phyloP scores from a whole-genome alignment of 2,113 vertebrate species.

The Xerus inauris region DNA sequence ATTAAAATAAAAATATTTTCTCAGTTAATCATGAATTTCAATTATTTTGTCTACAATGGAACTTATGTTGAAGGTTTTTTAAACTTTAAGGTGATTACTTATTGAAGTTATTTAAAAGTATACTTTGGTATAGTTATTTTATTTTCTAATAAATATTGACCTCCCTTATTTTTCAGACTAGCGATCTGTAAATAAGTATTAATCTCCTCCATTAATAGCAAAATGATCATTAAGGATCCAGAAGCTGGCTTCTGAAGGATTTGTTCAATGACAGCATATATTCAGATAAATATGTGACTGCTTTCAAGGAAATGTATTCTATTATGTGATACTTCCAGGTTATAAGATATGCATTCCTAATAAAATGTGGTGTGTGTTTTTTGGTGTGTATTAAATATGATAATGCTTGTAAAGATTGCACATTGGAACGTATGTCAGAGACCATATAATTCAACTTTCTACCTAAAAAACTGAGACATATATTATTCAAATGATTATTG shows the following conservation, averaged over 20 bases:
- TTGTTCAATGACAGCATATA: background rate
- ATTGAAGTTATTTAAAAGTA: constrained; percentile 54
- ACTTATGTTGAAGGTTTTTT: constrained; percentile 19
- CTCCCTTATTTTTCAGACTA: constrained; percentile 57
- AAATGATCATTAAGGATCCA: constrained; percentile 61
- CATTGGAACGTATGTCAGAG: background rate
- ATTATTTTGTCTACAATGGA: constrained; percentile 35
- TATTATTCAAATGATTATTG: background rate
- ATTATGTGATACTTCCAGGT: background rate
- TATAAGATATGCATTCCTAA: background rate
- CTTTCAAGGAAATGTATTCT: constrained; percentile 56
- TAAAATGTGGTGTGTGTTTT: background rate
- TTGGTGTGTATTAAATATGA: background rate
- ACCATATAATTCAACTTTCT: background rate
- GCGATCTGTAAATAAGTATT: constrained; percentile 59
- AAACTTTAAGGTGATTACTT: constrained; percentile 31
- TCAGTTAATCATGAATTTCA: constrained; percentile 12
- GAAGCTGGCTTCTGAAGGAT: constrained; percentile 70
- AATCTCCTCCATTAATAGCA: constrained; percentile 26
- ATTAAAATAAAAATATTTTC: background rate
- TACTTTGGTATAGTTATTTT: constrained; percentile 44
- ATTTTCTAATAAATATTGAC: constrained; percentile 56
- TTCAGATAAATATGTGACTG: constrained; percentile 35
- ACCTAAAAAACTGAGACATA: background rate
- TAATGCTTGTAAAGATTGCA: background rate